Conservation (phyloP, 2,113 vertebrate genomes). For the Bombycilla garrulus region DNA sequence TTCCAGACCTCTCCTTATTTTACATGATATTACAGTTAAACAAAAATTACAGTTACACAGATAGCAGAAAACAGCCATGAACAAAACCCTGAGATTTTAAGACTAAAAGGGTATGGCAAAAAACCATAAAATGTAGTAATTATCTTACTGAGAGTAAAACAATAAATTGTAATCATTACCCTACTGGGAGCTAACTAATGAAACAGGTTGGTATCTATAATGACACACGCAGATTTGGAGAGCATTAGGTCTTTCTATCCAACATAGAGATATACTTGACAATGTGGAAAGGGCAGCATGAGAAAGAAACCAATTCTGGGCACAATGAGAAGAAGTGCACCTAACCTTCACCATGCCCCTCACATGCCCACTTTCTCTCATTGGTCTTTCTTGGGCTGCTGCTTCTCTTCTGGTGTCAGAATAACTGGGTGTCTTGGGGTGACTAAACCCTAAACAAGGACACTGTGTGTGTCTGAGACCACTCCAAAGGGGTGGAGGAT, state of each 20-base stretch:
- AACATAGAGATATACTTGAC: not conserved
- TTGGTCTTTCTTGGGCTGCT: not conserved
- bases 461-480: not conserved
- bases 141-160: not conserved
- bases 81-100: not conserved
- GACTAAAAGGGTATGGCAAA: not conserved
- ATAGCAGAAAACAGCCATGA: not conserved
- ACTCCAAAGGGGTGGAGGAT: not conserved
- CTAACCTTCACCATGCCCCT: not conserved
- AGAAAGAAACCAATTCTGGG: not conserved
- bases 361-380: not conserved
- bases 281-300: not conserved
- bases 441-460: no score
- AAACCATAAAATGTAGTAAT: not conserved
- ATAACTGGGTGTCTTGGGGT: not conserved
- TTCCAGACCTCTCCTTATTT: not conserved
- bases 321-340: not conserved
- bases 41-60: not conserved
- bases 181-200: not conserved
- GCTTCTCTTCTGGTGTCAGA: not conserved
- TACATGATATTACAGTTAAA: not conserved
- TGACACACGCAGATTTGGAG: not conserved
- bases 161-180: not conserved
- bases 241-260: not conserved
- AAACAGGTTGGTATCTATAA: not conserved